Evolutionary conservation across 2,888 invertebrate genomes (phyloP).

Genomic region (Glaucopsyche alexis): DNA sequence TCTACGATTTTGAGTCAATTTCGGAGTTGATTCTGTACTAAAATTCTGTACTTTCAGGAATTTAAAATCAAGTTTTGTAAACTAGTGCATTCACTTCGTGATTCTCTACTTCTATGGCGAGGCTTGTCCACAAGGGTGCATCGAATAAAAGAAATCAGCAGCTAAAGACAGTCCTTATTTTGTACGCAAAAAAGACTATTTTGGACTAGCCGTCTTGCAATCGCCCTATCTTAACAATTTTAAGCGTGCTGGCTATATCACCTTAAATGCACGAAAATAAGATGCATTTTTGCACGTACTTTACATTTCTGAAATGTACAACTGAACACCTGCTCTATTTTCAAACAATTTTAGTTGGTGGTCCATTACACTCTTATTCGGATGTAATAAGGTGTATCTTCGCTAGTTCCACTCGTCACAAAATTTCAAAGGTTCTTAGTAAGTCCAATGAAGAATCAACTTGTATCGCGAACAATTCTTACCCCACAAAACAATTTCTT

Average conservation of each 20-base stretch:
- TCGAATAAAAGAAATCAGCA: slow-evolving; percentile 43
- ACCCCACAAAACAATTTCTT: slow-evolving; percentile 37
- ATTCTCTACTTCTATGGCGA: slow-evolving; percentile 33
- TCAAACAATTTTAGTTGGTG: slow-evolving; percentile 32
- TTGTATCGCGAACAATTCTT: slow-evolving; percentile 41
- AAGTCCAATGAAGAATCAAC: slow-evolving; percentile 49
- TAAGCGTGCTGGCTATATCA: slow-evolving; percentile 29
- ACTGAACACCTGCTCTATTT: slow-evolving; percentile 33
- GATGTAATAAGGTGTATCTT: slow-evolving; percentile 32
- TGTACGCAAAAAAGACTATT: slow-evolving; percentile 36
- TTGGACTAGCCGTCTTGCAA: slow-evolving; percentile 29
- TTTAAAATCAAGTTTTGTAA: neutral
- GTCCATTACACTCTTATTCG: slow-evolving; percentile 33
- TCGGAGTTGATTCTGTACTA: no score
- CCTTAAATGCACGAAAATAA: slow-evolving; percentile 35
- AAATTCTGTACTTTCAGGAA: no score
- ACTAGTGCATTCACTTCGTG: slow-evolving; percentile 31
- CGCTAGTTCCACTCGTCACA: neutral
- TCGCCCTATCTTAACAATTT: slow-evolving; percentile 36
- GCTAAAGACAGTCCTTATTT: slow-evolving; percentile 38
- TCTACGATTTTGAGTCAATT: no score
- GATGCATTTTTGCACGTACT: slow-evolving; percentile 35
- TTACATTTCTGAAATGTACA: slow-evolving; percentile 29
- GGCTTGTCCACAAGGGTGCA: slow-evolving; percentile 36
- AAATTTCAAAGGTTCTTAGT: slow-evolving; percentile 31